Evolutionary conservation across 2,888 invertebrate genomes (phyloP), one percentile per base, ranked within the genome.

Genomic region (Drosophila macrothrix): DNA sequence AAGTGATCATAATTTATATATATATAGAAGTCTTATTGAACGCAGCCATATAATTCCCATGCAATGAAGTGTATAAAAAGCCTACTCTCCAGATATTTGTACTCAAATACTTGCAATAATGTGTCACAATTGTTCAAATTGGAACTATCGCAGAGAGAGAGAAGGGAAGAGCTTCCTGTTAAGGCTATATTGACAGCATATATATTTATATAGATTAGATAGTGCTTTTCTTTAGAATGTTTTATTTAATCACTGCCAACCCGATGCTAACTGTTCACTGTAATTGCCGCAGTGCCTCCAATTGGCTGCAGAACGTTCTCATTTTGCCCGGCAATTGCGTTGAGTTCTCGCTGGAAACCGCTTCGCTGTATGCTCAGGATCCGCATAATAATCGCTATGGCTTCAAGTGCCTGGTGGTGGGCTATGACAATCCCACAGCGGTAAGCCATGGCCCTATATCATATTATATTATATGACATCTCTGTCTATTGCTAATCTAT

Each of bases 261-360:
- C 14, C 14, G 35, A 2, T 35, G 14, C 39, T 43, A 16, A 28
- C 29, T 41, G 25, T 12, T 10, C 1, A 35, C 28, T 12, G 12
- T 28, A 3, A 25, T 14, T 41, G 9, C 7, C 22, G 3, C 59
- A 93, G 93, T 5, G 71, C 92, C 3, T 91, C 92, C 7, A 91
- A 93, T 66, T 99, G 99, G 99, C 97, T 99, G 0, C 96, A 96
- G 87, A 96, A 96, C 82, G 96, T 97, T 0, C 94, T 99, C 19
- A 94, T 98, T 67, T 94, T 99, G 49, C 98, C 99, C 41, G 99
- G 98, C 25, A 98, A 98, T 92, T 97, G 98, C 94, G 96, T 99
- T 0, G 96, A 98, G 88, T 98, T 99, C 93, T 98, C 98, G 0
- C 92, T 99, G 91, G 99, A 99, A 94, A 99, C 99, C 0, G 98